phyloP scores from a whole-genome alignment of 2,888 invertebrate genomes.

The Nebria brevicollis region DNA sequence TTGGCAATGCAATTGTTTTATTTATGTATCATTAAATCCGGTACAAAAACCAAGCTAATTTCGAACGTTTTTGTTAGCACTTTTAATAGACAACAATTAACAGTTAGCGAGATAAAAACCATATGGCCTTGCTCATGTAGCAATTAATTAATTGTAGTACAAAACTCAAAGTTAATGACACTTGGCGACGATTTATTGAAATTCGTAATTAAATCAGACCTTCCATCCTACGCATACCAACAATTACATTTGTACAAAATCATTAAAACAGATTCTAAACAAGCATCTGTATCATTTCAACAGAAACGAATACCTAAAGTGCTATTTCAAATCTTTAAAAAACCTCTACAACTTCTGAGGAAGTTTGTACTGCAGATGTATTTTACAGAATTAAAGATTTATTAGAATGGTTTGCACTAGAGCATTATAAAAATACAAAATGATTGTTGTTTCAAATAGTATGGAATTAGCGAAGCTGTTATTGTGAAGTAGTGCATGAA shows the following conservation, averaged over 20 bases:
- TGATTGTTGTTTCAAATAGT: neutral
- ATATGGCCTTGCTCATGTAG: neutral
- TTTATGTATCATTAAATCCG: neutral
- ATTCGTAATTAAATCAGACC: neutral
- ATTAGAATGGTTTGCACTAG: no score
- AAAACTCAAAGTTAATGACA: neutral
- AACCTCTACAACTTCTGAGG: no score
- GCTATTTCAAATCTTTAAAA: no score
- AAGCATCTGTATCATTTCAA: neutral
- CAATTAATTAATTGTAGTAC: neutral
- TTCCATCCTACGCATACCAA: neutral
- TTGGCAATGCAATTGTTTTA: neutral
- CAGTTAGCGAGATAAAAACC: neutral
- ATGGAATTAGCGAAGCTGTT: conserved; percentile 25
- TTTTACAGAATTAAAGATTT: neutral
- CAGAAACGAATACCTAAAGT: neutral
- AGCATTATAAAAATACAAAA: no score
- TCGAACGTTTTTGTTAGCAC: neutral
- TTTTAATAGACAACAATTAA: neutral
- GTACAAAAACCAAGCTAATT: neutral
- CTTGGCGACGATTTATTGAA: neutral
- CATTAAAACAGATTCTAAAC: no score
- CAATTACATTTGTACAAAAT: neutral
- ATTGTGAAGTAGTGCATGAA: conserved; percentile 40
- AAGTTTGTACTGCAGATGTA: no score